Evolutionary conservation across 2,888 invertebrate genomes (phyloP).

Genomic region (Heliconius sara): DNA sequence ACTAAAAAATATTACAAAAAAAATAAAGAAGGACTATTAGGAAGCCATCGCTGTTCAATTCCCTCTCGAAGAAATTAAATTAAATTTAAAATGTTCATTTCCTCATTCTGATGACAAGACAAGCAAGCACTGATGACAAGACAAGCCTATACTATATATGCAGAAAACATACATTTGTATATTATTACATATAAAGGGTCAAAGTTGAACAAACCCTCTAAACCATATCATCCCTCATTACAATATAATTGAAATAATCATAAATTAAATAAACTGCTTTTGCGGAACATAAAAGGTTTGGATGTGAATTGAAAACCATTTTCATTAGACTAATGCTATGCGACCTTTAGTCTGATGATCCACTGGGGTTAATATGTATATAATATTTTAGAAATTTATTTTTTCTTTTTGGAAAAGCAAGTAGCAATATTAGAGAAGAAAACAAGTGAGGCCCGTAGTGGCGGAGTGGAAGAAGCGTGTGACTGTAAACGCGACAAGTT

Average conservation of each 20-base stretch:
- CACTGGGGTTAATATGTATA: slow-evolving; percentile 1
- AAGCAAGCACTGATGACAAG: too few species aligned
- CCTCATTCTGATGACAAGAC: too few species aligned
- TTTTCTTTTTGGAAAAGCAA: too few species aligned
- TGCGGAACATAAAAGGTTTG: slow-evolving; percentile 48
- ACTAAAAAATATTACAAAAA: too few species aligned
- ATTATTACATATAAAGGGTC: neutral
- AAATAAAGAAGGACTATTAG: too few species aligned
- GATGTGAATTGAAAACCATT: slow-evolving; percentile 58
- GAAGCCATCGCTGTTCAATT: too few species aligned
- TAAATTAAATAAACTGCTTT: slow-evolving; percentile 68
- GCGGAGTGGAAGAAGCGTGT: too few species aligned
- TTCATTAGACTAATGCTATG: slow-evolving; percentile 62
- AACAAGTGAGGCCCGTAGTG: neutral
- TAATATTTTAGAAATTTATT: neutral
- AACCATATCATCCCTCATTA: slow-evolving; percentile 50
- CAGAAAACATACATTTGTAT: neutral
- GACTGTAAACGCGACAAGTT: too few species aligned
- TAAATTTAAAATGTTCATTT: too few species aligned
- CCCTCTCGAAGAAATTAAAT: too few species aligned
- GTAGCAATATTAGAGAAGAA: neutral
- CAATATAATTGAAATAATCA: slow-evolving; percentile 69
- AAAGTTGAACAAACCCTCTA: slow-evolving; percentile 42
- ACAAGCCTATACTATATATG: too few species aligned
- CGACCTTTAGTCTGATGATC: slow-evolving; percentile 43